Percentiles rank a stretch among this genome's conserved stretches.
Conservation (phyloP, 2,797 vertebrate genomes). For the Phrynocephalus vlangalii region DNA sequence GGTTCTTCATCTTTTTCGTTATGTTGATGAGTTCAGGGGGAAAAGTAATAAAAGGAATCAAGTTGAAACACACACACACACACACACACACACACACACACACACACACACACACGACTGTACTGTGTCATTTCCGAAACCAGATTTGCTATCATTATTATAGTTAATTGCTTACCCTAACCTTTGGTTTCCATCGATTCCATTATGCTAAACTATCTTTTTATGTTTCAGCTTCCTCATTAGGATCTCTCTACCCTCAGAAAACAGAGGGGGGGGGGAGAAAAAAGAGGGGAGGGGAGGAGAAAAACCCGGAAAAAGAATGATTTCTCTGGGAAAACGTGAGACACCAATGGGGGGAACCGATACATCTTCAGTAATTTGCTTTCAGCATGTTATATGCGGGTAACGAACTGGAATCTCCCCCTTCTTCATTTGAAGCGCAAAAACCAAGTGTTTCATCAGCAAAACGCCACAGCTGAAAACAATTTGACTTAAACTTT, state of each 20-base stretch:
- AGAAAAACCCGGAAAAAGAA: neutral
- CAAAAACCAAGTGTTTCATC: conserved; percentile 21
- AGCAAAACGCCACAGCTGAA: conserved; percentile 19
- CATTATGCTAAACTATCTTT: neutral
- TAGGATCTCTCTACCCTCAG: neutral
- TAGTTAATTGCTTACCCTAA: neutral
- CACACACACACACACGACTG: neutral
- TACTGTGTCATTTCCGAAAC: neutral
- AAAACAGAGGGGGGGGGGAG: no score
- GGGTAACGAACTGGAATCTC: neutral
- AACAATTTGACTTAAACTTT: conserved; percentile 39
- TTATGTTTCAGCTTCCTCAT: neutral
- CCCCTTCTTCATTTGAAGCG: neutral
- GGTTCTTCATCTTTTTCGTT: neutral
- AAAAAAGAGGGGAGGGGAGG: no score
- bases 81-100: neutral
- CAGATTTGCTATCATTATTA: neutral
- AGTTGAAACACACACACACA: neutral
- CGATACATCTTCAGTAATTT: neutral
- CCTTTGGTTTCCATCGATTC: neutral
- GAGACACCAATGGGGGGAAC: no score
- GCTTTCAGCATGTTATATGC: neutral
- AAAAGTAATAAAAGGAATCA: neutral
- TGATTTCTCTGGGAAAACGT: neutral
- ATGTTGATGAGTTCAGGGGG: neutral